Evolutionary conservation across 2,888 invertebrate species (phyloP), one percentile per base, ranked within the genome.

Genomic region (Patella pellucida): DNA sequence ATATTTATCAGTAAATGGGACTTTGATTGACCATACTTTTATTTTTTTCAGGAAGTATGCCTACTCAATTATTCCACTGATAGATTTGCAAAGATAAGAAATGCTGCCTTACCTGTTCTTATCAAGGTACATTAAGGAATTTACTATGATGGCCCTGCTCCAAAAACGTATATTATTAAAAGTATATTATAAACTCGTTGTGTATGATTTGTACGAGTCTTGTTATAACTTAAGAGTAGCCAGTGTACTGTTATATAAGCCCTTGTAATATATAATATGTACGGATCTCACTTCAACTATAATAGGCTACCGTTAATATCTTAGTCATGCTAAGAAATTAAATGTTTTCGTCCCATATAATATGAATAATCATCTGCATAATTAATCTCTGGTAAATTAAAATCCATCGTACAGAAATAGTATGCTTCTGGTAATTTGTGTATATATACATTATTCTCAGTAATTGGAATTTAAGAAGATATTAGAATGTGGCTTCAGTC

Each of bases 41-140:
- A 77, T 50, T 75, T 67, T n/a, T 85, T 82, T 16, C 81, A 90
- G 90, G 86, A 88, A 78, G 82, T 85, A 0, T 87, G 87, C 76
- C 67, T 89, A 19, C 86, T 87, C 12, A 75, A 88, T 50, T 89
- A 88, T 75, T 83, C 81, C 51, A 78, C 88, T 73, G 90, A 90
- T 77, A 84, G 84, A 73, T 84, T 81, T 77, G 86, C 88, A 62
- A 89, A 87, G 75, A 89, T 90, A 31, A 89, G 89, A 76, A 86
- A 85, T 83, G 82, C 82, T 72, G 84, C 87, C 31, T 80, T 89
- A 69, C 83, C 85, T 67, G 83, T 88, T 14, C 82, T 90, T n/a
- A 84, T 87, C 41, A 87, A 86, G 85, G 89, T 90, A 79, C 78
- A 79, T 41, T 41, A 41, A 41, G 41, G 9, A 9, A 7, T 41